Evolutionary conservation across 2,888 invertebrate genomes (phyloP), one percentile per base, ranked within the genome.

Genomic region (Eurytoma adleriae): DNA sequence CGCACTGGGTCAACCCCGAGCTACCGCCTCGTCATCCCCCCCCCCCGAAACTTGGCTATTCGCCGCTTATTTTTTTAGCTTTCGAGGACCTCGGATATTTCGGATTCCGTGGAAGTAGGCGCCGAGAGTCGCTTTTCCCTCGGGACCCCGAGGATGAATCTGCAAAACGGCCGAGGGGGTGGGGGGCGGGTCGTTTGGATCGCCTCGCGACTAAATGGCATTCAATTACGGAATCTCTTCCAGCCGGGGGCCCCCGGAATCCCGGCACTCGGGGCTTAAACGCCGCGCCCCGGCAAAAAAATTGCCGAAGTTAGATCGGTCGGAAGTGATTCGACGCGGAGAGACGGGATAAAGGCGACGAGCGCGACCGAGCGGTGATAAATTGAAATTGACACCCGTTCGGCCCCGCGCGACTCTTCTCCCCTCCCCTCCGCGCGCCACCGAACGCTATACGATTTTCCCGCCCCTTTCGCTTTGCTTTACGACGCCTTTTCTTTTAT

Each of bases 181-280:
- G 18, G 40, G 40, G 48, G 64, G 3, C 18, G 50, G 69, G 54
- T 70, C 70, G 77, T 64, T 71, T 78, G 68, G 73, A 81, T 62
- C 48, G 61, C 62, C 30, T 81, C 76, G 79, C 81, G 81, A 78
- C 84, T 84, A 83, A 84, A 84, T 82, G 82, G 79, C 78, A 82
- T 83, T 84, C 83, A 82, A 83, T 83, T 84, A 83, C 83, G 80
- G 85, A 86, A 88, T 88, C 85, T 86, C 86, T 87, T 89, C 87
- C 88, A 86, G 82, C 69, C 86, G 86, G 81, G 85, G 83, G 69
- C 86, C 82, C 1, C 7, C 84, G 83, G 85, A 87, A 87, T 86
- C 85, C 82, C 76, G 79, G 57, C 64, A 81, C 61, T 10, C 68
- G n/a, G 3, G 40, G 54, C n/a, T 30, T 56, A 20, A 70, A 24